Evolutionary conservation across 2,888 invertebrate genomes (phyloP).

Genomic region (Parnassius smintheus): DNA sequence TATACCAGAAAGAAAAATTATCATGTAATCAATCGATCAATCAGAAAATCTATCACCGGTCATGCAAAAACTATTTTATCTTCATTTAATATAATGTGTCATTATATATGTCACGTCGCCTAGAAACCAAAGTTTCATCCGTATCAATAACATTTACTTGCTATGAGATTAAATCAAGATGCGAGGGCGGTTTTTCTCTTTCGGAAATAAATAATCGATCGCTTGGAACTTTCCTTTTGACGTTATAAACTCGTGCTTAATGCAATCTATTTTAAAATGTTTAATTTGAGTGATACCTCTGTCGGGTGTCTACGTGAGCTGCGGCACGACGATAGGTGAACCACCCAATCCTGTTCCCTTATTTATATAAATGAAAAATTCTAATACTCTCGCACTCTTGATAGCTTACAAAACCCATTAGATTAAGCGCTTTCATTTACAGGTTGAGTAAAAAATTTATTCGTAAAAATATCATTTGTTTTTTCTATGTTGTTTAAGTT

Average conservation of each 20-base stretch:
- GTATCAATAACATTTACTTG: constrained; percentile 24
- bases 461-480: no score
- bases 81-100: no score
- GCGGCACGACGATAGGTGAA: constrained; percentile 19
- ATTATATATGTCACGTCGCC: neutral
- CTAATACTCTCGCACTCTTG: constrained; percentile 23
- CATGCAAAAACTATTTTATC: no score
- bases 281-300: constrained; percentile 3
- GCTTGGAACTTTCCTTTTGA: neutral
- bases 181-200: constrained; percentile 25
- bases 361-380: constrained; percentile 26
- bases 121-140: constrained; percentile 9
- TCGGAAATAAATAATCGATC: constrained; percentile 14
- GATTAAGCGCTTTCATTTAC: constrained; percentile 21
- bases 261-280: constrained; percentile 5
- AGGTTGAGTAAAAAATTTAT: constrained; percentile 16
- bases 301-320: constrained; percentile 23
- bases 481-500: no score
- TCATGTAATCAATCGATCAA: no score
- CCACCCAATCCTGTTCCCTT: constrained; percentile 17
- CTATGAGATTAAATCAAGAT: constrained; percentile 22
- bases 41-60: no score
- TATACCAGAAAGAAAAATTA: no score
- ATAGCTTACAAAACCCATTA: constrained; percentile 26
- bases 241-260: constrained; percentile 1